Conservation (phyloP, 2,888 invertebrate genomes). For the Yponomeuta malinellus region DNA sequence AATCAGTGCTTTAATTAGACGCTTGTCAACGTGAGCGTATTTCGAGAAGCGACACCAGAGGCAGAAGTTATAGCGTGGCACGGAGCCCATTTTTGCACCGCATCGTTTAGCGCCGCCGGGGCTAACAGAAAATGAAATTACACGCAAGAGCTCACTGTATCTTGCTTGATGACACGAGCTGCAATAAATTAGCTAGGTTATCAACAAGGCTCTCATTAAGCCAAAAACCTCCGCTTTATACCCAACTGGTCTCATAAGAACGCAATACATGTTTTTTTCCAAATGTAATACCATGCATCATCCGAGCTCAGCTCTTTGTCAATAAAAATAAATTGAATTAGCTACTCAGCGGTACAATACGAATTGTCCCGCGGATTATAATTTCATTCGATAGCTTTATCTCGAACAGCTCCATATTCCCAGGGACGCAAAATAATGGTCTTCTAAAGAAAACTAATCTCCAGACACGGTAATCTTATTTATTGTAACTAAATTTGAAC, state of each 20-base stretch:
- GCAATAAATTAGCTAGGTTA: constrained; percentile 13
- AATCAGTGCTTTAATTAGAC: background rate
- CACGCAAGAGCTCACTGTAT: constrained; percentile 13
- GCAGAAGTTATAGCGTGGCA: constrained; percentile 1
- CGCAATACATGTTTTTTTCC: background rate
- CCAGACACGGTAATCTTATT: background rate
- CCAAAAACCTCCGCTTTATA: background rate
- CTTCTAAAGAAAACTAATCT: background rate
- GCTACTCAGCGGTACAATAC: background rate
- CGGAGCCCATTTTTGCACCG: constrained; percentile 10
- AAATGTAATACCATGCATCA: background rate
- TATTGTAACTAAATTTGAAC: too few species aligned
- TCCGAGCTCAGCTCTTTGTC: background rate
- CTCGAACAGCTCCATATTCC: background rate
- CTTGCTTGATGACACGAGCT: constrained; percentile 10
- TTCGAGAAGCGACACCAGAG: background rate
- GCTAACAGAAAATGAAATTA: constrained; percentile 15
- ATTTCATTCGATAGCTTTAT: background rate
- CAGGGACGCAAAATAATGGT: background rate
- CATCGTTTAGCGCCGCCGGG: background rate
- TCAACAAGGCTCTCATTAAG: constrained; percentile 10
- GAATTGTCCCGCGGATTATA: background rate
- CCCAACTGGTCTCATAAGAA: background rate
- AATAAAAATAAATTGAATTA: constrained; percentile 12
- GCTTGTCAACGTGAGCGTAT: constrained; percentile 2